Evolutionary conservation across 2,113 vertebrate genomes (phyloP).

Genomic region (Callionymus lyra): DNA sequence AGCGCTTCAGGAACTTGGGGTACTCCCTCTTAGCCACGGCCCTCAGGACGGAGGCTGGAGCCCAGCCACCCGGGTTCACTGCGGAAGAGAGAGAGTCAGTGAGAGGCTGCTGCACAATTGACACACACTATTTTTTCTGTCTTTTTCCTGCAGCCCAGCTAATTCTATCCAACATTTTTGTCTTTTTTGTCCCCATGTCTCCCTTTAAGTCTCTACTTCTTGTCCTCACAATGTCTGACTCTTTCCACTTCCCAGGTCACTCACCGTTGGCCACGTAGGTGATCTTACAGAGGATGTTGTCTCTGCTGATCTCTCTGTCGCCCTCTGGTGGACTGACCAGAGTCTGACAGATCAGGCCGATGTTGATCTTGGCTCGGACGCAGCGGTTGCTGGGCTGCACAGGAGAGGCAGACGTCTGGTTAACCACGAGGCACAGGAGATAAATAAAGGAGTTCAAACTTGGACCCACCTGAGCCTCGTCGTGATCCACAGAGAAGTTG

Average conservation of each 20-base stretch:
- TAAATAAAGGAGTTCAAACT: not conserved
- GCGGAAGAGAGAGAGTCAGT: slow-evolving; percentile 3
- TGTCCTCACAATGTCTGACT: too few relatives aligned
- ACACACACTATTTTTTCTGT: too few relatives aligned
- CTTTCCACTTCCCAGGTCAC: too few relatives aligned
- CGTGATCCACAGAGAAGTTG: slow-evolving; percentile 95
- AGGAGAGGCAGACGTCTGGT: too few relatives aligned
- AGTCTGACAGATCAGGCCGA: slow-evolving; percentile 95
- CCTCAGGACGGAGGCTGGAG: slow-evolving; percentile 89
- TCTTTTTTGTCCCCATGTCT: too few relatives aligned
- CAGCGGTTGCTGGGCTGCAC: slow-evolving; percentile 80
- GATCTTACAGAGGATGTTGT: slow-evolving; percentile 95
- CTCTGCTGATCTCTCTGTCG: slow-evolving; percentile 87
- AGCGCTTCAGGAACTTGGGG: slow-evolving; percentile 95
- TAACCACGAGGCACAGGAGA: too few relatives aligned
- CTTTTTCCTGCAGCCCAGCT: too few relatives aligned
- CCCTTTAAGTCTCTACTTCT: too few relatives aligned
- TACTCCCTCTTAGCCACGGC: slow-evolving; percentile 94
- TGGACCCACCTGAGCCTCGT: slow-evolving; percentile 81
- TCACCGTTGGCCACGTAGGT: slow-evolving; percentile 97
- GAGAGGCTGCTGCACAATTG: too few relatives aligned
- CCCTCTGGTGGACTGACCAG: slow-evolving; percentile 94
- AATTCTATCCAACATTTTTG: too few relatives aligned
- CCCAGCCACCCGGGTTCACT: slow-evolving; percentile 98
- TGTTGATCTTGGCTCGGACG: slow-evolving; percentile 96